phyloP scores from a whole-genome alignment of 2,888 invertebrate species.

The Altica lythri region DNA sequence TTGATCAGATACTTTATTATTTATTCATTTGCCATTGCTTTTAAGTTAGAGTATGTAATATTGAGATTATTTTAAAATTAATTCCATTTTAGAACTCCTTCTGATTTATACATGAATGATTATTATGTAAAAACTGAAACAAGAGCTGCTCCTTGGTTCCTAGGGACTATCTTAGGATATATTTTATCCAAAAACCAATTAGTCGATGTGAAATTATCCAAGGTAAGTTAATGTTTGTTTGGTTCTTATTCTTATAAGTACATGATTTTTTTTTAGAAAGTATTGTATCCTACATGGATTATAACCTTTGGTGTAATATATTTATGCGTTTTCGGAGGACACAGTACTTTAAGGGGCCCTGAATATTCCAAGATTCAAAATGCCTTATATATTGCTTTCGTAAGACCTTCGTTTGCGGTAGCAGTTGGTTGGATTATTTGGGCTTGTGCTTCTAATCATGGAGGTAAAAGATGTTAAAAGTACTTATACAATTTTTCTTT shows the following conservation, averaged over 20 bases:
- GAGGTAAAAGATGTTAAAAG: constrained; percentile 51
- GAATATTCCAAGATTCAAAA: constrained; percentile 42
- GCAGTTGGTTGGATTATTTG: constrained; percentile 59
- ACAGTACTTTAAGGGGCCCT: constrained; percentile 39
- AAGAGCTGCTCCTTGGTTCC: constrained; percentile 15
- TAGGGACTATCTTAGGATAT: constrained; percentile 15
- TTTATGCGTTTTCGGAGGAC: constrained; percentile 43
- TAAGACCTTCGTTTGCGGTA: constrained; percentile 58
- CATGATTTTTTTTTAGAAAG: constrained; percentile 22
- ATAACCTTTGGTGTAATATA: constrained; percentile 36
- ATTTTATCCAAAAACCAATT: not conserved
- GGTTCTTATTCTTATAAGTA: not conserved
- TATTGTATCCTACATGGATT: constrained; percentile 37
- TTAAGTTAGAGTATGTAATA: too few species aligned
- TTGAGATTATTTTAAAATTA: too few species aligned
- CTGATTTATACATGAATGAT: constrained; percentile 4
- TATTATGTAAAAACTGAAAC: constrained; percentile 14
- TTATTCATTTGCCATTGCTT: too few species aligned
- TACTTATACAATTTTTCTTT: not conserved
- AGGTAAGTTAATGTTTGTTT: not conserved
- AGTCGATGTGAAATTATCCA: not conserved
- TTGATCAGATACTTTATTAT: too few species aligned
- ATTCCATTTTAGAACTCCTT: not conserved
- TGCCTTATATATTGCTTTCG: constrained; percentile 51
- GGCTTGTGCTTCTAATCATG: constrained; percentile 59